Evolutionary conservation across 2,797 vertebrate species (phyloP).

Genomic region (Triplophysa bombifrons): DNA sequence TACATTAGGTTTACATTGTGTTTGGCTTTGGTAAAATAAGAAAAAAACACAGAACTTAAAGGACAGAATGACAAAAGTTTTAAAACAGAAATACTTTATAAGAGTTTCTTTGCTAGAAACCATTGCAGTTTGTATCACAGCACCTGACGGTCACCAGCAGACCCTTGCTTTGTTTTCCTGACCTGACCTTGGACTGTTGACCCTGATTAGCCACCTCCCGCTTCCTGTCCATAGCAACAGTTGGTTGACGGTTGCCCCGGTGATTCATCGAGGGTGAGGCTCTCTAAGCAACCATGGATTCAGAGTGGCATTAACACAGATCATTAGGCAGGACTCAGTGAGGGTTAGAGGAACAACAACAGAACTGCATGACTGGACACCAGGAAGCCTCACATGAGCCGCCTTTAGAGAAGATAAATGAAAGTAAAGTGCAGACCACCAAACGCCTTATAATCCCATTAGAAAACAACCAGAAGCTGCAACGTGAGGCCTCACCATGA

Average conservation of each 20-base stretch:
- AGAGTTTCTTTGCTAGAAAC: too few relatives aligned
- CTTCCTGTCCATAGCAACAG: constrained; percentile 41
- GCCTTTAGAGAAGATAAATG: constrained; percentile 66
- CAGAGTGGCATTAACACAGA: constrained; percentile 72
- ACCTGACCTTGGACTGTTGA: constrained; percentile 21
- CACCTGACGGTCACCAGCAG: background rate
- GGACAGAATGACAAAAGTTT: too few relatives aligned
- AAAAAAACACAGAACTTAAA: too few relatives aligned
- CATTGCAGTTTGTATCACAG: background rate
- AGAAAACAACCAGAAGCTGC: constrained; percentile 59
- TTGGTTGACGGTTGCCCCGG: constrained; percentile 12
- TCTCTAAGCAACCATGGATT: constrained; percentile 61
- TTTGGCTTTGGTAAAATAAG: too few relatives aligned
- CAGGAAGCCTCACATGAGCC: constrained; percentile 52
- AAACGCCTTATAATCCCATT: constrained; percentile 64
- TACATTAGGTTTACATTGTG: too few relatives aligned
- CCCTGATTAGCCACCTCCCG: constrained; percentile 20
- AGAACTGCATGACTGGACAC: constrained; percentile 63
- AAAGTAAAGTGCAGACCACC: constrained; percentile 62
- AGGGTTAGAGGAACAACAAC: constrained; percentile 77
- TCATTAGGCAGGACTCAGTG: constrained; percentile 77
- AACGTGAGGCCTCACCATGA: background rate
- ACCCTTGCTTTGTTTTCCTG: constrained; percentile 10
- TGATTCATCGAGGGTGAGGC: constrained; percentile 30
- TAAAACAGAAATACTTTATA: too few relatives aligned